phyloP scores from a whole-genome alignment of 2,113 vertebrate genomes.

The Anhinga anhinga region DNA sequence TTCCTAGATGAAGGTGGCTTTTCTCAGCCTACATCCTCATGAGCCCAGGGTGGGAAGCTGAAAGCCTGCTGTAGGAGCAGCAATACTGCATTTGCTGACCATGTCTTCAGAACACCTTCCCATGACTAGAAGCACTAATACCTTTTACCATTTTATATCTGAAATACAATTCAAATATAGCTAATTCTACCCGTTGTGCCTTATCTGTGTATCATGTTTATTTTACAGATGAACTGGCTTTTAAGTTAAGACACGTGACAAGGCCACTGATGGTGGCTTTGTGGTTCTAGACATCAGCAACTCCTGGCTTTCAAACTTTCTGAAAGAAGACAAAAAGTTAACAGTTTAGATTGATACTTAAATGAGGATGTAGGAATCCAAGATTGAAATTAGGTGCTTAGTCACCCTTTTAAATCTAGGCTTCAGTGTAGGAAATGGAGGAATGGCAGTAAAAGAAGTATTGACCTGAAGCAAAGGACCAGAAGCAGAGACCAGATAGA shows the following conservation, averaged over 20 bases:
- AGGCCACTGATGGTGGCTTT: background rate
- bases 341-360: background rate
- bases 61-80: background rate
- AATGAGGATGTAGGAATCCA: background rate
- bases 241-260: background rate
- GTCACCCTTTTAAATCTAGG: background rate
- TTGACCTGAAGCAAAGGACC: background rate
- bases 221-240: background rate
- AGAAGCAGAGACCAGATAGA: background rate
- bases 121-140: background rate
- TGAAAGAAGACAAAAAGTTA: background rate
- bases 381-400: background rate
- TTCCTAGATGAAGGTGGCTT: background rate
- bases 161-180: background rate
- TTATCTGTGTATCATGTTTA: background rate
- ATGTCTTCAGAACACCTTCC: background rate
- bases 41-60: background rate
- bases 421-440: background rate
- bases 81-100: background rate
- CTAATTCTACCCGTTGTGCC: background rate
- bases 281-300: background rate
- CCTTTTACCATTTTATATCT: background rate
- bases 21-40: fast-evolving
- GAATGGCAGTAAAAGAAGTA: background rate
- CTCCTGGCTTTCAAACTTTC: background rate